Conservation (phyloP, 1,140 invertebrate species). For the Asobara japonica region DNA sequence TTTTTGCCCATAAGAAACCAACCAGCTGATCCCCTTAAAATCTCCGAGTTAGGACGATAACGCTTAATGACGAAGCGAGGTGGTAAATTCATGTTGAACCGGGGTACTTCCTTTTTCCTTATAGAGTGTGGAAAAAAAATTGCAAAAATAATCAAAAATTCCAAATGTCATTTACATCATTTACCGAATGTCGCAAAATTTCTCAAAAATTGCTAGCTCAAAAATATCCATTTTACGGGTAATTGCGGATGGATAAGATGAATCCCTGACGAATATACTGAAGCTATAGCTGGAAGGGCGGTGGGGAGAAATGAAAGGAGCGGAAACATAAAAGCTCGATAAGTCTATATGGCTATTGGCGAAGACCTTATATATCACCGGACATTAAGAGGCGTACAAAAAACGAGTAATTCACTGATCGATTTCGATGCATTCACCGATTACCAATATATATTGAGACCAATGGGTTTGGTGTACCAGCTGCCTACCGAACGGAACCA, state of each 20-base stretch:
- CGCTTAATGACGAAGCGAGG: slow-evolving; percentile 45
- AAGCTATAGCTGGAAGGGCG: no score
- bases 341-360: background rate
- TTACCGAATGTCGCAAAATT: no score
- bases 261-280: no score
- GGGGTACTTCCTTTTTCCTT: background rate
- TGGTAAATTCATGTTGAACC: slow-evolving; percentile 39
- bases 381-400: background rate
- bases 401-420: slow-evolving; percentile 9
- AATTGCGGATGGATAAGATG: no score
- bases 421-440: slow-evolving; percentile 27
- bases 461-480: slow-evolving; percentile 50
- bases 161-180: no score
- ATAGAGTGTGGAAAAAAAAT: no score
- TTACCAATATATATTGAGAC: slow-evolving; percentile 33
- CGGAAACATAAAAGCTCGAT: no score
- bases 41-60: slow-evolving; percentile 47
- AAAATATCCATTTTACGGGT: no score
- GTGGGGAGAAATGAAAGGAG: no score
- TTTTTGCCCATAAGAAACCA: slow-evolving; percentile 33
- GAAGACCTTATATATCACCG: background rate
- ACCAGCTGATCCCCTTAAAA: slow-evolving; percentile 39
- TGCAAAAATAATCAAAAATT: no score
- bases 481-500: slow-evolving; percentile 57
- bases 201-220: no score